phyloP scores from a whole-genome alignment of 2,888 invertebrate species.

The Mythimna ferrago region DNA sequence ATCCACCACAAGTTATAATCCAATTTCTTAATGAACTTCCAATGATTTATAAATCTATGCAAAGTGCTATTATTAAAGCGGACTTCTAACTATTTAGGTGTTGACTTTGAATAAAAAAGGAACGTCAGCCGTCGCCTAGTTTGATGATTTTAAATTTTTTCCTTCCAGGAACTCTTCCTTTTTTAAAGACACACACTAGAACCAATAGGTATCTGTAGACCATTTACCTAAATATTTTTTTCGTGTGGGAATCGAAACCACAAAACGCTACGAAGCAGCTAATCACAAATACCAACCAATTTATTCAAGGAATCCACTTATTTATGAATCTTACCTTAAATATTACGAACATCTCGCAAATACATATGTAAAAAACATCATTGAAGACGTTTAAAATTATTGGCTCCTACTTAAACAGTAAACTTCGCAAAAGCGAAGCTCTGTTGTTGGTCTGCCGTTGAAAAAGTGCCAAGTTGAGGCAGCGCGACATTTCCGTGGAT shows the following conservation, averaged over 20 bases:
- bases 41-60: background rate
- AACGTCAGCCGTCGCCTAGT: background rate
- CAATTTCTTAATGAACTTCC: background rate
- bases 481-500: conserved; percentile 70
- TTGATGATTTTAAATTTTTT: background rate
- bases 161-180: no score
- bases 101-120: no score
- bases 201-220: no score
- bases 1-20: conserved; percentile 20
- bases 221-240: no score
- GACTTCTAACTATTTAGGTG: background rate
- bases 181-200: no score
- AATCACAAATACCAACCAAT: no score
- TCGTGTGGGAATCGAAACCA: no score
- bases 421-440: conserved; percentile 32
- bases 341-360: conserved; percentile 6
- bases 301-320: background rate
- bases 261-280: no score
- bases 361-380: background rate
- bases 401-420: conserved; percentile 24
- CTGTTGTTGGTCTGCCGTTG: conserved; percentile 23
- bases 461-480: conserved; percentile 54
- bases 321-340: background rate
- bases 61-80: background rate
- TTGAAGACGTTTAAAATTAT: conserved; percentile 11